Evolutionary conservation across 2,888 invertebrate species (phyloP).

Genomic region (Phorcus lineatus): DNA sequence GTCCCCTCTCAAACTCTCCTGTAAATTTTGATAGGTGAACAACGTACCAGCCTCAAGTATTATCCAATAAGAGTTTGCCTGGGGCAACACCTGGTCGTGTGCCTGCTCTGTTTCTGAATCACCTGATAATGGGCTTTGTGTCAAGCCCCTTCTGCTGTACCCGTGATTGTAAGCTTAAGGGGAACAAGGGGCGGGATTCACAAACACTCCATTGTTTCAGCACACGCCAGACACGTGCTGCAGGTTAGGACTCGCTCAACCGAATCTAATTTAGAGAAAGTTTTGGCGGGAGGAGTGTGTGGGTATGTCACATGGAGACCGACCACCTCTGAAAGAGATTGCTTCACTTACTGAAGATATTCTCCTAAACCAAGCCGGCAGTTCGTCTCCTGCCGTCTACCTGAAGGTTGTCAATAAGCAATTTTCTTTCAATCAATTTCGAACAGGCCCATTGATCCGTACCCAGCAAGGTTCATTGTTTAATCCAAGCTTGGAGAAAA

Average conservation of each 20-base stretch:
- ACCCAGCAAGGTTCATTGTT: no score
- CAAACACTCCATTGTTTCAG: neutral
- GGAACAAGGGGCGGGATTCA: neutral
- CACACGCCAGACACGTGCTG: conserved; percentile 1
- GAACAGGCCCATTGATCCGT: no score
- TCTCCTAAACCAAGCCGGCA: no score
- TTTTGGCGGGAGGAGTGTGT: neutral
- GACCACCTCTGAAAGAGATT: neutral
- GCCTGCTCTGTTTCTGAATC: neutral
- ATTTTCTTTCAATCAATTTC: no score
- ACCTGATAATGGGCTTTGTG: conserved; percentile 3
- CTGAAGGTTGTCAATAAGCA: no score
- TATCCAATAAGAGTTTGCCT: neutral
- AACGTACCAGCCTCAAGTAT: no score
- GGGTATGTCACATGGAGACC: neutral
- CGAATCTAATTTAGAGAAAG: neutral
- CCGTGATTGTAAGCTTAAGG: neutral
- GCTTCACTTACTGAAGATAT: no score
- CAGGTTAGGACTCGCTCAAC: neutral
- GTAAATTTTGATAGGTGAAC: no score
- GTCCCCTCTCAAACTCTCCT: neutral
- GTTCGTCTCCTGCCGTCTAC: no score
- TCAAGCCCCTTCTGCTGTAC: neutral
- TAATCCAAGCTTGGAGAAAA: neutral
- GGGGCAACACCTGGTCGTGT: conserved; percentile 9